Conservation (phyloP, 2,113 vertebrate species). For the Calidris pugnax region DNA sequence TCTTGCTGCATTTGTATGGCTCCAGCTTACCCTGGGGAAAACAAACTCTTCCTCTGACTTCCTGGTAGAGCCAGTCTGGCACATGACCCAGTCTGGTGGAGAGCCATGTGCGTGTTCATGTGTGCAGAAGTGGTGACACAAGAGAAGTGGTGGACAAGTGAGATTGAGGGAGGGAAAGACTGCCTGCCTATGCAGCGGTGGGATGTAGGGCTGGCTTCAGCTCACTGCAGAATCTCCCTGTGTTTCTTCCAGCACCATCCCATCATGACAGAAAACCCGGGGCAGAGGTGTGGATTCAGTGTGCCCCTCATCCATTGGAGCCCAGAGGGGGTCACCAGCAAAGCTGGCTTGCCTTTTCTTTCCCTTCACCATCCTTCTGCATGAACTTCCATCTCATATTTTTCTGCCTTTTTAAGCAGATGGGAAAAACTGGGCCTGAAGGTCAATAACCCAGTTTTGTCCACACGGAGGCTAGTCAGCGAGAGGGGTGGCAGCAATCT, state of each 20-base stretch:
- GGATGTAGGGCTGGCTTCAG: not conserved
- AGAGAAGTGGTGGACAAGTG: not conserved
- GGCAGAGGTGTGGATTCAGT: not conserved
- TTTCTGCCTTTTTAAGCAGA: not conserved
- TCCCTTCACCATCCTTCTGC: not conserved
- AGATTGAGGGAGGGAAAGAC: not conserved
- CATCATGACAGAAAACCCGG: not conserved
- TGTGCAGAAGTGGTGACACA: not conserved
- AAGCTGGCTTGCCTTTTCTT: not conserved
- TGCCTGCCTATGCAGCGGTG: not conserved
- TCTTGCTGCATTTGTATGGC: rapidly evolving
- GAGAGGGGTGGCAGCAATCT: not conserved
- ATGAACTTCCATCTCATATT: not conserved
- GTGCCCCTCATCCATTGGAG: not conserved
- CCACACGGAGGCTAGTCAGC: not conserved
- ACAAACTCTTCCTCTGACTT: not conserved
- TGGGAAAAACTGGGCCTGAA: not conserved
- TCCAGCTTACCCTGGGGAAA: not conserved
- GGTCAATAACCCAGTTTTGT: not conserved
- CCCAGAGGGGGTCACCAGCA: not conserved
- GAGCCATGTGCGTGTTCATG: rapidly evolving
- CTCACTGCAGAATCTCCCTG: not conserved
- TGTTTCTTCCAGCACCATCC: not conserved
- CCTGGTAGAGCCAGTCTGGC: not conserved
- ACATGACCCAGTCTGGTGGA: not conserved